Evolutionary conservation across 1,140 invertebrate species (phyloP).

Genomic region (Armadillidium nasatum): DNA sequence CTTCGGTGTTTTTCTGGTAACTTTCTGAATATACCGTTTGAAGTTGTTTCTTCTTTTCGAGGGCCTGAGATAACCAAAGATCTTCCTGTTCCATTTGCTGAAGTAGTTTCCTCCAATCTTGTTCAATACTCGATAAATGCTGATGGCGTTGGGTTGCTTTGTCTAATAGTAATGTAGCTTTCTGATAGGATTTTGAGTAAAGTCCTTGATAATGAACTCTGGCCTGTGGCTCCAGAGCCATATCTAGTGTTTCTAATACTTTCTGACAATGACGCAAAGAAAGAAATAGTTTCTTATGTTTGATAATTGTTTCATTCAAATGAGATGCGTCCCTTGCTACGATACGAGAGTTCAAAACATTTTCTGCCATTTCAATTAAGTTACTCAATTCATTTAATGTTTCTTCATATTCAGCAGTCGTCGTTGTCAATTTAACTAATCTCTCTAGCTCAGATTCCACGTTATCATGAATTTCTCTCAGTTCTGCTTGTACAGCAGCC

Average conservation of each 20-base stretch:
- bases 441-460: conserved; percentile 67
- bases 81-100: conserved; percentile 75
- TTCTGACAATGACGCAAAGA: conserved; percentile 74
- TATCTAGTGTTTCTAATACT: conserved; percentile 76
- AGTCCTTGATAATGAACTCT: conserved; percentile 64
- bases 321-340: conserved; percentile 67
- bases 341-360: conserved; percentile 67
- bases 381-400: conserved; percentile 76
- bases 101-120: conserved; percentile 64
- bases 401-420: conserved; percentile 78
- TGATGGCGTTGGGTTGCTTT: conserved; percentile 70
- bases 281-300: conserved; percentile 79
- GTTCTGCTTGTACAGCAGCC: conserved; percentile 34
- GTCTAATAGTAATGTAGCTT: conserved; percentile 68
- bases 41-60: conserved; percentile 71
- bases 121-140: conserved; percentile 73
- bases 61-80: conserved; percentile 72
- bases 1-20: conserved; percentile 74
- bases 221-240: conserved; percentile 72
- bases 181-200: conserved; percentile 68
- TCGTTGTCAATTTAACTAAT: conserved; percentile 63
- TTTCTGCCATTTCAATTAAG: conserved; percentile 74
- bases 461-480: conserved; percentile 37
- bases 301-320: conserved; percentile 78
- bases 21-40: conserved; percentile 70